Evolutionary conservation across 1,140 invertebrate species (phyloP), one percentile per base, ranked within the genome.

Genomic region (Pseudomyrmex concolor): DNA sequence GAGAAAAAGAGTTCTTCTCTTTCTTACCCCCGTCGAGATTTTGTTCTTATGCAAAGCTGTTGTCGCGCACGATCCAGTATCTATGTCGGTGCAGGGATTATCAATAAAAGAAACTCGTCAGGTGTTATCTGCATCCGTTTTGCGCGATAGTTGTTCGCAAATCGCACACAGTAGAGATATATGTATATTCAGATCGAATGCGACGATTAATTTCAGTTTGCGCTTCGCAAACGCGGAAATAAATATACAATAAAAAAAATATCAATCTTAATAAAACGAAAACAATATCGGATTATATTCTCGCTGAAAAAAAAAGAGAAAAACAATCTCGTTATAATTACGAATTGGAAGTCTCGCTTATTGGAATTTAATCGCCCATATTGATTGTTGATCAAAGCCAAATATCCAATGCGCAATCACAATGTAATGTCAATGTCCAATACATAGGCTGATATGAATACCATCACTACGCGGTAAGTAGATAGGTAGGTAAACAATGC

Each of bases 1-100:
- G 22, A 68, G 60, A 51, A 48, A 78, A 50, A 59, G 51, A 55
- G 7, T 34, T 7, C 34, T 34, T 0, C 34, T 34, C 34, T 34
- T 51, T 51, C 15, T 43, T 59, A n/a, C 51, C 45, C 25, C n/a
- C 13, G 51, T 55, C 57, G 70, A 17, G 12, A 48, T 67, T 48
- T 84, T 81, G 80, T 87, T 67, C 64, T 76, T 50, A 78, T 66
- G 62, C 17, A 63, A 66, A 64, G 55, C 51, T 74, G 73, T 87
- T 84, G 80, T 80, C 81, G 55, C 54, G 25, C 10, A 13, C 45
- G 12, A 55, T 34, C 34, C 34, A 73, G 70, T 68, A 55, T 50
- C 43, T 7, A 13, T 25, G 68, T 73, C 22, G 54, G 22, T 13
- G 12, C 22, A 45, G 55, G 1, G 17, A 43, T 22, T 25, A 22